A percentile compares a stretch with the other conserved stretches of the same genome.
Evolutionary conservation across 2,888 invertebrate genomes (phyloP).

Genomic region (Calameuta filiformis): DNA sequence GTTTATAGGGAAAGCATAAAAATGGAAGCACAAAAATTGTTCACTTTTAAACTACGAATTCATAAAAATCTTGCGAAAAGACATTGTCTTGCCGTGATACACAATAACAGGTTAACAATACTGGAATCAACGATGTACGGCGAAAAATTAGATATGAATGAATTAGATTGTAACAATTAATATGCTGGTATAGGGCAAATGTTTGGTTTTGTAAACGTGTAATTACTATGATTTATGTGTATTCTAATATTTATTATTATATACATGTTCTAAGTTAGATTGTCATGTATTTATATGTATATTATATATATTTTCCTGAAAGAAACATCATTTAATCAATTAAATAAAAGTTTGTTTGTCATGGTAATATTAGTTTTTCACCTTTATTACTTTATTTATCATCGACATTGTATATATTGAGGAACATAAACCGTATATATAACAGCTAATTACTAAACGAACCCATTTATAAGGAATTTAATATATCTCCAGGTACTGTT

Average conservation of each 20-base stretch:
- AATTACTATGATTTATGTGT: too few relatives aligned
- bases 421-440: neutral
- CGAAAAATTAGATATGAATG: conserved; percentile 53
- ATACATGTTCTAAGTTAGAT: too few relatives aligned
- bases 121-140: conserved; percentile 67
- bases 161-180: conserved; percentile 43
- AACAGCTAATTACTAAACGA: neutral
- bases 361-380: neutral
- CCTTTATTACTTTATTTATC: neutral
- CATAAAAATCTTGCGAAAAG: conserved; percentile 34
- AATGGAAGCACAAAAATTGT: conserved; percentile 57
- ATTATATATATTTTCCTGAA: neutral
- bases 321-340: neutral
- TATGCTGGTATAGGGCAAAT: neutral
- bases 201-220: too few relatives aligned
- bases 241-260: conserved; percentile 7
- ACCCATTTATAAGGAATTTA: neutral
- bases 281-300: conserved; percentile 4
- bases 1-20: conserved; percentile 57
- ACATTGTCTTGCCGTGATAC: conserved; percentile 56
- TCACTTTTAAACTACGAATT: conserved; percentile 57
- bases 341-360: neutral
- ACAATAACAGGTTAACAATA: conserved; percentile 59
- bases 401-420: neutral
- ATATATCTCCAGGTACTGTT: neutral